Evolutionary conservation across 2,113 vertebrate genomes (phyloP).

Genomic region (Marmota flaviventris): DNA sequence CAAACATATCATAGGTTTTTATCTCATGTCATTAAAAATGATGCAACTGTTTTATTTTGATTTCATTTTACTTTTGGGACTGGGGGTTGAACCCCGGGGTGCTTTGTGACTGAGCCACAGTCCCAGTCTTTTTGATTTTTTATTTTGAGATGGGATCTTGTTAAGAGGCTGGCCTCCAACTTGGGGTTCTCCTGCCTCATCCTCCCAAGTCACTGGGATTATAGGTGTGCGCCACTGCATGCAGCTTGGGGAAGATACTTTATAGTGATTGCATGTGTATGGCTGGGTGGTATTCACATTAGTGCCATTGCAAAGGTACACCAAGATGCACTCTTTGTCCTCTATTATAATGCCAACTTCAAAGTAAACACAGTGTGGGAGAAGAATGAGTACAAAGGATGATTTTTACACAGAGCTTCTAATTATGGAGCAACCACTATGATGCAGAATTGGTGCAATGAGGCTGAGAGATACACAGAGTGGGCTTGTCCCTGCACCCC

Average conservation of each 20-base stretch:
- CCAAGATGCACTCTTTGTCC: not conserved
- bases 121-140: no score
- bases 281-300: rapidly evolving
- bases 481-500: rapidly evolving
- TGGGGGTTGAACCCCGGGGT: no score
- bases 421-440: not conserved
- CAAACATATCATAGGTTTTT: not conserved
- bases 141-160: no score
- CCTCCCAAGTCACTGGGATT: no score
- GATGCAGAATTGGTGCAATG: not conserved
- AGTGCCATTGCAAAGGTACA: not conserved
- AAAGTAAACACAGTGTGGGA: not conserved
- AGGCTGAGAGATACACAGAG: not conserved
- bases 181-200: no score
- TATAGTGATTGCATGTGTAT: not conserved
- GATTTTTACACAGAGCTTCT: not conserved
- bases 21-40: not conserved
- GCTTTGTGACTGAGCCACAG: no score
- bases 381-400: not conserved
- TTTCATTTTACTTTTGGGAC: not conserved
- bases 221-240: no score
- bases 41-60: not conserved
- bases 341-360: not conserved
- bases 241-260: not conserved
- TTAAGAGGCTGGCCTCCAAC: no score